Evolutionary conservation across 2,113 vertebrate species (phyloP), one percentile per base, ranked within the genome.

Genomic region (Spea bombifrons): DNA sequence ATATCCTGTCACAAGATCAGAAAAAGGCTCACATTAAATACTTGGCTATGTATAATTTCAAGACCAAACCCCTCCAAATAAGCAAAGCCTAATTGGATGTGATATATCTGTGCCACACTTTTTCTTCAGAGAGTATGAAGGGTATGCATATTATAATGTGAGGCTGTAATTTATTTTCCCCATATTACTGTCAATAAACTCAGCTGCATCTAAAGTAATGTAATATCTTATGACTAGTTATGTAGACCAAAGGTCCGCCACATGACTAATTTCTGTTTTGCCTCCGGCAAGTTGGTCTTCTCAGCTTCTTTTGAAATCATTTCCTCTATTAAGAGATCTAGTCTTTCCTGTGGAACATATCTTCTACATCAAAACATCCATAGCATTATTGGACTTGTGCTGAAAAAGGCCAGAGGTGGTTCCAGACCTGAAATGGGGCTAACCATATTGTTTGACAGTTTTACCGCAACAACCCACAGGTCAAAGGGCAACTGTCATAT

Each of bases 181-280:
- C 67, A 53, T 71, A 78, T 78, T 71, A 78, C 48, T 65, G 68
- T 65, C 57, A 71, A 71, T 78, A 78, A 72, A 63, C 15, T 52
- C 59, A 78, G 68, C 59, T 47, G 52, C 45, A 70, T 63, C 57
- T 64, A 15, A 61, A 43, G 30, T 78, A 78, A 78, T 71, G 57
- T 78, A 71, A 65, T 59, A 10, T 78, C 52, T 71, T 45, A 16
- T 78, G 76, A 78, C 76, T 71, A 71, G 76, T 72, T 78, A 71
- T 71, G 52, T 49, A 69, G 53, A 77, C 70, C 75, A 70, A 68
- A 77, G 69, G 49, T 15, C 44, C 69, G 66, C 13, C 44, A 69
- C 61, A 69, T 77, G 68, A 72, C 48, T 72, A 53, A 72, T 65
- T 71, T 71, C 43, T 66, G 9, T 64, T 52, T 78, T 72, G 76